Evolutionary conservation across 2,113 vertebrate species (phyloP).

Genomic region (Corythornis cristatus): DNA sequence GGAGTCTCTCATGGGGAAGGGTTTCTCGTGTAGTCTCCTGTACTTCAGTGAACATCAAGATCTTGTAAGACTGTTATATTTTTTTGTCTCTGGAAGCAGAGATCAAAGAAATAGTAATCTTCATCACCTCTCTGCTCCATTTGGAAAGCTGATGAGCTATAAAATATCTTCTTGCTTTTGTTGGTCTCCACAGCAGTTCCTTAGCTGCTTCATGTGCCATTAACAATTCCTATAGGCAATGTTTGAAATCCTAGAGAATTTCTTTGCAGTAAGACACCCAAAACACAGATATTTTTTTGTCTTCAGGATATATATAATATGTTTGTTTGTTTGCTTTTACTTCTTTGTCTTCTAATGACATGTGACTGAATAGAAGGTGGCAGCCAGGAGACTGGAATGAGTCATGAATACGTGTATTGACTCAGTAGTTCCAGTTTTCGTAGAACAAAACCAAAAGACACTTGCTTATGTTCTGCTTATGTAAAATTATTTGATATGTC

Average conservation of each 20-base stretch:
- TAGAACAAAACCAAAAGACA: neutral
- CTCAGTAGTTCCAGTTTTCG: conserved; percentile 3
- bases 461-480: neutral
- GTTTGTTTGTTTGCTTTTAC: too few relatives aligned
- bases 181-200: neutral
- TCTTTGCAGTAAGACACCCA: neutral
- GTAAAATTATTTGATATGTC: neutral
- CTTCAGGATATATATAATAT: too few relatives aligned
- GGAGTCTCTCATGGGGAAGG: neutral
- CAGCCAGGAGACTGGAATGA: neutral
- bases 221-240: conserved; percentile 8
- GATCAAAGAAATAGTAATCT: conserved; percentile 6
- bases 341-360: neutral
- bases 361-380: neutral
- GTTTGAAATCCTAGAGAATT: neutral
- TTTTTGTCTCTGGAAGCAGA: conserved; percentile 27
- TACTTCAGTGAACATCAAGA: neutral
- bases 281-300: neutral
- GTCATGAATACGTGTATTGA: conserved; percentile 13
- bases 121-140: neutral
- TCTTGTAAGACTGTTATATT: neutral
- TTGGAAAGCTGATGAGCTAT: conserved; percentile 49
- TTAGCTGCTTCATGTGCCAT: neutral
- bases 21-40: neutral
- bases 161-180: conserved; percentile 15